These are phyloP conservation scores for Fregata magnificens DNA, from an alignment of 2,113 vertebrate species.

Conservation along the genomic window DNA sequence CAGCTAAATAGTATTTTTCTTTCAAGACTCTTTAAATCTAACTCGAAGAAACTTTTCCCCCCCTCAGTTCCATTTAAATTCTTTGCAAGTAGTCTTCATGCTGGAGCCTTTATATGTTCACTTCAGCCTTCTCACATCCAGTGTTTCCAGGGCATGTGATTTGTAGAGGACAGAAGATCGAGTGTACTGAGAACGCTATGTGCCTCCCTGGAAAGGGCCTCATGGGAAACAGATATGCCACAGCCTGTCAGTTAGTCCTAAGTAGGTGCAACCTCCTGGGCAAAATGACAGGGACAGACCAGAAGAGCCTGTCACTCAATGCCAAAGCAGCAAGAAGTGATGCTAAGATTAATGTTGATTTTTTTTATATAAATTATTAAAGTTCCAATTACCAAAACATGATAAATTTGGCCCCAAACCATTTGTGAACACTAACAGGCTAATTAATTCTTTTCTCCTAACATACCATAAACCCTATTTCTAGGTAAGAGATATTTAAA, in stretches of 20 bases:
- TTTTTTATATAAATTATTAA: background rate
- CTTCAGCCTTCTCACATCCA: background rate
- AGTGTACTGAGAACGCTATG: background rate
- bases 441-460: background rate
- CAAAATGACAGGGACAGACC: background rate
- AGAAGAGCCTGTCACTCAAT: background rate
- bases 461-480: background rate
- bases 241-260: background rate
- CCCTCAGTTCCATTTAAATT: background rate
- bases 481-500: background rate
- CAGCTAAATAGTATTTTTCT: background rate
- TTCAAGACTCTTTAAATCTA: background rate
- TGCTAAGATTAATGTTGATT: background rate
- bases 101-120: background rate
- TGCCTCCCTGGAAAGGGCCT: background rate
- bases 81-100: background rate
- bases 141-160: background rate
- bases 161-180: background rate
- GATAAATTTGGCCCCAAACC: background rate
- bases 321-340: background rate
- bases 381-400: background rate
- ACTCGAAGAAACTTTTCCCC: rapidly evolving
- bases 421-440: background rate
- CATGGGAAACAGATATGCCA: background rate
- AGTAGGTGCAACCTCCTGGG: background rate